phyloP scores from a whole-genome alignment of 1,140 invertebrate genomes.

The Odontomachus brunneus region DNA sequence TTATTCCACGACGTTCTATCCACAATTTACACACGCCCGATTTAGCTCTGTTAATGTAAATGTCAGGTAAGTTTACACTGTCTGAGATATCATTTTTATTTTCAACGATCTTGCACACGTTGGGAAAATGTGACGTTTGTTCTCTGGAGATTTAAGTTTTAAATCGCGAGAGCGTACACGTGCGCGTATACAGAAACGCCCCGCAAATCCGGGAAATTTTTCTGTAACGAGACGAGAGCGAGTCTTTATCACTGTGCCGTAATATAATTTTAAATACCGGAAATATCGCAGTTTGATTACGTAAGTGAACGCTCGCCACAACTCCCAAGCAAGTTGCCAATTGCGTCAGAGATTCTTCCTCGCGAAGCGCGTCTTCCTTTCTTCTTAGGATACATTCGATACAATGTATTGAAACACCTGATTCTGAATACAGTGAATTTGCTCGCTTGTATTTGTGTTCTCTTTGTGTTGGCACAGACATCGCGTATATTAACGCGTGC shows the following conservation, averaged over 20 bases:
- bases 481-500: too few relatives aligned
- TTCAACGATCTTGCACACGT: neutral
- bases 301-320: neutral
- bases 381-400: neutral
- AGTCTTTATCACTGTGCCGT: neutral
- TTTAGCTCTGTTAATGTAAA: too few relatives aligned
- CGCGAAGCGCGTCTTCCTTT: neutral
- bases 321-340: neutral
- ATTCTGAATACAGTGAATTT: neutral
- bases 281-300: neutral
- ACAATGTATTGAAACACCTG: too few relatives aligned
- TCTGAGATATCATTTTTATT: neutral
- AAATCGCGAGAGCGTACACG: neutral
- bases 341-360: constrained; percentile 16
- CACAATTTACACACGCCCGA: too few relatives aligned
- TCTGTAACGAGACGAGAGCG: neutral
- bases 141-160: too few relatives aligned
- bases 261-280: constrained; percentile 33
- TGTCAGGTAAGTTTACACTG: too few relatives aligned
- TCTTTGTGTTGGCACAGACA: neutral
- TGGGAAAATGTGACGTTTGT: too few relatives aligned
- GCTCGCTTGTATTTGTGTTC: neutral
- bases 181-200: too few relatives aligned
- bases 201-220: constrained; percentile 14
- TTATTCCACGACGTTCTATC: too few relatives aligned